Percentiles rank a stretch among this genome's conserved stretches.
Evolutionary conservation across 2,797 vertebrate species (phyloP).

Genomic region (Thamnophis elegans): DNA sequence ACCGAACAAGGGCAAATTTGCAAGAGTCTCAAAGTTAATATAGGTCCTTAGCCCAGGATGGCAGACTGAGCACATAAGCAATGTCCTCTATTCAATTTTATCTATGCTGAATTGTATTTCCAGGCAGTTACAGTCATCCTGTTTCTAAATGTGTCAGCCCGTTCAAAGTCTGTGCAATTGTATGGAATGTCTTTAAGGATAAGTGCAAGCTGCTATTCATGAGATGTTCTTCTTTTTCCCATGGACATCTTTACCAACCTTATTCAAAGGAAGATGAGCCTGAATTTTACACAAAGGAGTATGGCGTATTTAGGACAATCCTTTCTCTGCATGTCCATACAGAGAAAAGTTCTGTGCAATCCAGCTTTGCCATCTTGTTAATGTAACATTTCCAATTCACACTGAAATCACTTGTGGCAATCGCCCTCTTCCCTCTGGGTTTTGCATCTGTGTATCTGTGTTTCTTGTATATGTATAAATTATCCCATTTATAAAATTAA

Average conservation of each 20-base stretch:
- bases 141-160: background rate
- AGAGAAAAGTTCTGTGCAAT: background rate
- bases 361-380: background rate
- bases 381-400: background rate
- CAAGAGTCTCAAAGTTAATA: background rate
- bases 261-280: background rate
- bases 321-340: background rate
- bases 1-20: background rate
- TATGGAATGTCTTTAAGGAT: background rate
- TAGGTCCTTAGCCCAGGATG: background rate
- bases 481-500: background rate
- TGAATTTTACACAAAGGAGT: background rate
- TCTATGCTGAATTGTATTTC: background rate
- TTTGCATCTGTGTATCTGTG: background rate
- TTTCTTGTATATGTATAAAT: background rate
- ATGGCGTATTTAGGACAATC: background rate
- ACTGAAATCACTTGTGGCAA: background rate
- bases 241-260: background rate
- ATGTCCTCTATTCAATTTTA: background rate
- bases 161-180: background rate
- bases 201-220: background rate
- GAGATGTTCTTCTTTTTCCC: background rate
- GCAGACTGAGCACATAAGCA: background rate
- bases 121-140: background rate
- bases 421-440: background rate